Evolutionary conservation across 2,888 invertebrate species (phyloP).

Genomic region (Slavum lentiscoides): DNA sequence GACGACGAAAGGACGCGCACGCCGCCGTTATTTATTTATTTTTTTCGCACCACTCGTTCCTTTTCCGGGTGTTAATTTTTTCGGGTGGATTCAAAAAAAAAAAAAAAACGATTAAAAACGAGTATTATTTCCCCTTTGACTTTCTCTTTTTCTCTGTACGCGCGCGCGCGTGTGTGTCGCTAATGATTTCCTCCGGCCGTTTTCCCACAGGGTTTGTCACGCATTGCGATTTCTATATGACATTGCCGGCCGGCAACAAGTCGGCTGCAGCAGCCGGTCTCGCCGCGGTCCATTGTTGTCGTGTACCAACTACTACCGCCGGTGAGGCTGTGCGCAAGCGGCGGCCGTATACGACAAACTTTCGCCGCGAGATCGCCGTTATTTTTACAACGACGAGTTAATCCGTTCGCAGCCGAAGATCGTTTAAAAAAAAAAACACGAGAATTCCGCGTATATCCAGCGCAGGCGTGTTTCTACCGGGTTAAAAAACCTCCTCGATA

Average conservation of each 20-base stretch:
- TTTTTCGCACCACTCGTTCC: conserved; percentile 25
- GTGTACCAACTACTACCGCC: too few relatives aligned
- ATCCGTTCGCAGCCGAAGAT: too few relatives aligned
- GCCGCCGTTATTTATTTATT: conserved; percentile 14
- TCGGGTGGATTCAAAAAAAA: conserved; percentile 24
- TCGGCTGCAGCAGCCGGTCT: not conserved
- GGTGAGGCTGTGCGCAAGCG: too few relatives aligned
- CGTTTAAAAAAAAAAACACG: too few relatives aligned
- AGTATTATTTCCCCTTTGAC: conserved; percentile 35
- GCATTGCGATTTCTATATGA: conserved; percentile 22
- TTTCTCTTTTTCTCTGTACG: too few relatives aligned
- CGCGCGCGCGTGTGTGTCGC: not conserved
- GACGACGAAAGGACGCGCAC: conserved; percentile 11
- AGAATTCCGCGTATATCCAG: too few relatives aligned
- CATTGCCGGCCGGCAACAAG: conserved; percentile 40
- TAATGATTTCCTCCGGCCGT: conserved; percentile 48
- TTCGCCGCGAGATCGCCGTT: too few relatives aligned
- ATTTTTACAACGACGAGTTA: too few relatives aligned
- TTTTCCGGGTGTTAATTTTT: conserved; percentile 53
- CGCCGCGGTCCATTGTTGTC: too few relatives aligned
- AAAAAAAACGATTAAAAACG: conserved; percentile 23
- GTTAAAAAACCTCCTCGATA: too few relatives aligned
- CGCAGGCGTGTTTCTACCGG: too few relatives aligned
- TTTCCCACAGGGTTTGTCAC: conserved; percentile 48
- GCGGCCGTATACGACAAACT: too few relatives aligned